A percentile compares a stretch with the other conserved stretches of the same genome.
phyloP scores from a whole-genome alignment of 2,888 invertebrate species.

The Dromius quadrimaculatus region DNA sequence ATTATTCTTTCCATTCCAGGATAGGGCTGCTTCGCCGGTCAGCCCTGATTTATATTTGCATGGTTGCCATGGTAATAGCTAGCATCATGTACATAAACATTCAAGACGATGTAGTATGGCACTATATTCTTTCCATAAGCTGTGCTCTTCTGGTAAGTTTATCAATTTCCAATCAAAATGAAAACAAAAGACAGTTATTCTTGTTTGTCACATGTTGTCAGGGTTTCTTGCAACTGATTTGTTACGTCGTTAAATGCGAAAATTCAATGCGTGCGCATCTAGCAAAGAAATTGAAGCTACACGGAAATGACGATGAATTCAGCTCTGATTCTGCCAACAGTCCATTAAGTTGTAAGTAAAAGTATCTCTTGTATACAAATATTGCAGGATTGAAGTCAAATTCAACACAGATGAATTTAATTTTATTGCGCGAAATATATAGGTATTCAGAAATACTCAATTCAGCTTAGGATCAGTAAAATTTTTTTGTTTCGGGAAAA shows the following conservation, averaged over 20 bases:
- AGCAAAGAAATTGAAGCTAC: conserved; percentile 65
- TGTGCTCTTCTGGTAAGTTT: conserved; percentile 73
- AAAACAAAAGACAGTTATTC: too few species aligned
- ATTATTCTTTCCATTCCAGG: conserved; percentile 66
- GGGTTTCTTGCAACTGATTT: conserved; percentile 72
- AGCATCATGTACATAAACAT: conserved; percentile 75
- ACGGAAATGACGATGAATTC: conserved; percentile 67
- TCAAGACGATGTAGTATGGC: conserved; percentile 66
- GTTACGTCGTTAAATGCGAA: conserved; percentile 73
- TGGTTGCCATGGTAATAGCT: conserved; percentile 72
- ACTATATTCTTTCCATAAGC: conserved; percentile 72
- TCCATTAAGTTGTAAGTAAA: conserved; percentile 73
- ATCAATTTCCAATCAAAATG: conserved; percentile 20
- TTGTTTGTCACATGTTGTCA: conserved; percentile 57
- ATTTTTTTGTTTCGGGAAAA: too few species aligned
- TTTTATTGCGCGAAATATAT: too few species aligned
- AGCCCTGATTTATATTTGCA: conserved; percentile 71
- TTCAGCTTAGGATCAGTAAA: too few species aligned
- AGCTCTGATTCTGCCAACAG: conserved; percentile 70
- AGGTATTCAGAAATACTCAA: too few species aligned
- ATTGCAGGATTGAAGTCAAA: too few species aligned
- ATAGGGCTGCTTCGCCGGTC: conserved; percentile 74
- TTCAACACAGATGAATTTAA: too few species aligned
- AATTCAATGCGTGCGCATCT: conserved; percentile 66
- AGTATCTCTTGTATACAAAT: conserved; percentile 43